phyloP scores from a whole-genome alignment of 2,797 vertebrate species.

The Sebastes hubbsi region DNA sequence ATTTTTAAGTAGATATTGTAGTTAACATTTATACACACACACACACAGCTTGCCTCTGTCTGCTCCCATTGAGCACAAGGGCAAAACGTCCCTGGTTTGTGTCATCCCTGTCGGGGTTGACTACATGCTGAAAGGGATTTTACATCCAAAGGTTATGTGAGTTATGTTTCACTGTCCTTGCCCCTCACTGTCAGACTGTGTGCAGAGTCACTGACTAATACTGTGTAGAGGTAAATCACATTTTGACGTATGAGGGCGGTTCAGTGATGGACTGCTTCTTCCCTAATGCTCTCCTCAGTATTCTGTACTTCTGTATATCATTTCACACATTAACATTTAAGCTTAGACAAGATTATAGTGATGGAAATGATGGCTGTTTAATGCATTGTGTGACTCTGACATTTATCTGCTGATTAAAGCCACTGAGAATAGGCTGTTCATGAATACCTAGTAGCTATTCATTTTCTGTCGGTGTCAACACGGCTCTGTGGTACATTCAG shows the following conservation, averaged over 20 bases:
- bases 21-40: not conserved
- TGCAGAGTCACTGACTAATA: constrained; percentile 23
- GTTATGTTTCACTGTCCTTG: constrained; percentile 15
- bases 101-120: not conserved
- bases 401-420: constrained; percentile 56
- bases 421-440: constrained; percentile 7
- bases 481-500: not conserved
- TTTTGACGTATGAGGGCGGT: not conserved
- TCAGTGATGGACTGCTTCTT: constrained; percentile 2
- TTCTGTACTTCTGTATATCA: not conserved
- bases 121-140: constrained; percentile 24
- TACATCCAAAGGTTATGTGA: constrained; percentile 49
- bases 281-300: constrained; percentile 2
- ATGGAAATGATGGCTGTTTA: constrained; percentile 20
- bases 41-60: not conserved
- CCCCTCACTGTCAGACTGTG: constrained; percentile 21
- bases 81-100: not conserved
- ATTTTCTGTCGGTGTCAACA: not conserved
- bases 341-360: constrained; percentile 1
- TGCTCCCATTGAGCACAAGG: not conserved
- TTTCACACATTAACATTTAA: constrained; percentile 20
- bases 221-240: constrained; percentile 21
- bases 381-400: constrained; percentile 42
- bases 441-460: constrained; percentile 53
- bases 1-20: not conserved